These are phyloP conservation scores for Acleris laterana DNA, from an alignment of 2,888 invertebrate species.

Conservation along the genomic window DNA sequence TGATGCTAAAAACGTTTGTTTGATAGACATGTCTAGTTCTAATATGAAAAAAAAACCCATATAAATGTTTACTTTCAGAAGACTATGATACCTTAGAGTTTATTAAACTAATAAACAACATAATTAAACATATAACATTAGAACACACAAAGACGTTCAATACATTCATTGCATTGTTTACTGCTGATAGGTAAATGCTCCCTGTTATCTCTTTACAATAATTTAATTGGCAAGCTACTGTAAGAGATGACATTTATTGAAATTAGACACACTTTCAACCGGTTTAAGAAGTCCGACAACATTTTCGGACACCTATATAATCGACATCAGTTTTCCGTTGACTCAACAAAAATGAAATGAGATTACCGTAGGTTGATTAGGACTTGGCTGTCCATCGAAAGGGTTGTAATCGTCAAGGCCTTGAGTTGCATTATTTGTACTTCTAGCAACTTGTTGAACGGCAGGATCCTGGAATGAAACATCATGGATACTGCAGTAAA, in stretches of 20 bases:
- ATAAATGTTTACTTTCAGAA: not conserved
- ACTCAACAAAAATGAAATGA: slow-evolving; percentile 38
- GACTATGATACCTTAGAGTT: not conserved
- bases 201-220: slow-evolving; percentile 17
- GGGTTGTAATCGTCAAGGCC: slow-evolving; percentile 98
- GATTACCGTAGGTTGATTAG: slow-evolving; percentile 81
- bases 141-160: not conserved
- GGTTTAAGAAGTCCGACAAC: slow-evolving; percentile 2
- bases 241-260: slow-evolving; percentile 11
- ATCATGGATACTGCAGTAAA: slow-evolving; percentile 46
- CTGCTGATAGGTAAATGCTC: not conserved
- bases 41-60: not conserved
- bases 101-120: too few relatives aligned
- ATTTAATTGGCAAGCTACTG: not conserved
- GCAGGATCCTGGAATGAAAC: slow-evolving; percentile 92
- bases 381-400: slow-evolving; percentile 89
- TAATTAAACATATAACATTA: not conserved
- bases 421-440: slow-evolving; percentile 87
- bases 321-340: slow-evolving; percentile 27
- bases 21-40: too few relatives aligned
- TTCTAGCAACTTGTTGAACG: slow-evolving; percentile 94
- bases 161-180: slow-evolving; percentile 21
- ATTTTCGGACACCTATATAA: slow-evolving; percentile 16
- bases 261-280: slow-evolving; percentile 8
- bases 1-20: too few relatives aligned